phyloP scores from a whole-genome alignment of 2,888 invertebrate species.

The Apodemia mormo region DNA sequence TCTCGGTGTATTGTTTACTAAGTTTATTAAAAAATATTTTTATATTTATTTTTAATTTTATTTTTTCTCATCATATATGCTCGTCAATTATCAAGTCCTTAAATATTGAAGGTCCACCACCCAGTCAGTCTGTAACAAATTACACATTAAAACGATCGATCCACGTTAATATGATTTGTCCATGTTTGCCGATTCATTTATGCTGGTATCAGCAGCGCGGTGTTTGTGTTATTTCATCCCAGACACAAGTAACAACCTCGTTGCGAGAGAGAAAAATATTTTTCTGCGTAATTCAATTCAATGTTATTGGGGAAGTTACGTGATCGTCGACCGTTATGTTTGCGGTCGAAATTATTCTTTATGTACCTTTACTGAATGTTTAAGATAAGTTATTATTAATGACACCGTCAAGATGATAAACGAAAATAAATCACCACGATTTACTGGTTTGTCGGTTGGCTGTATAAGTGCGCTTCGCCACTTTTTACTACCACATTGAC shows the following conservation, averaged over 20 bases:
- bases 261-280: constrained; percentile 33
- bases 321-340: constrained; percentile 24
- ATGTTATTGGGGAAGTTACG: constrained; percentile 29
- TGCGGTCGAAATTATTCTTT: not conserved
- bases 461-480: too few relatives aligned
- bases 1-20: too few relatives aligned
- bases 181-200: constrained; percentile 12
- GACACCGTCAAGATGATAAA: too few relatives aligned
- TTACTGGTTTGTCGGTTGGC: too few relatives aligned
- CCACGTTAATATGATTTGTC: not conserved
- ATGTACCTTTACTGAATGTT: not conserved
- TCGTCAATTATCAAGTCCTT: too few relatives aligned
- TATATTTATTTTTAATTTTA: too few relatives aligned
- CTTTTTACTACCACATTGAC: too few relatives aligned
- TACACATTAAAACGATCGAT: not conserved
- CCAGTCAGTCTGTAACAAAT: accelerated
- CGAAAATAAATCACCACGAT: too few relatives aligned
- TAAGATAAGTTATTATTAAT: too few relatives aligned
- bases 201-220: not conserved
- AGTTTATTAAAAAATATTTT: too few relatives aligned
- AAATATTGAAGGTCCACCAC: too few relatives aligned
- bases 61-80: too few relatives aligned
- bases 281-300: constrained; percentile 36
- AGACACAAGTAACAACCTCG: constrained; percentile 25
- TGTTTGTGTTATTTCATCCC: constrained; percentile 15